These are phyloP conservation scores for Lindbergichthys nudifrons DNA, from an alignment of 2,797 vertebrate species.

Conservation along the genomic window DNA sequence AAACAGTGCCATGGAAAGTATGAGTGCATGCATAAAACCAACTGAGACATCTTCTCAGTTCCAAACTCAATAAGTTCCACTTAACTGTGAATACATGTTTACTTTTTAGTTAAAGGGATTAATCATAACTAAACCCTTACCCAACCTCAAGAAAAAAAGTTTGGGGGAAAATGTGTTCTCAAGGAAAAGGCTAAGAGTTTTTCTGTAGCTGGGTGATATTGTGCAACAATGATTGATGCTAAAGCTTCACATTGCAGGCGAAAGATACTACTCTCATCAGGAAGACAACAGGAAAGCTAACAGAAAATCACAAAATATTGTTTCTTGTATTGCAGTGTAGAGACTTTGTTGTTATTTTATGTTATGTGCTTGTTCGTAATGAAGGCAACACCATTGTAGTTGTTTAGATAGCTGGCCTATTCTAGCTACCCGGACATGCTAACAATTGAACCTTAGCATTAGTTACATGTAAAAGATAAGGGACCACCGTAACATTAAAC, in stretches of 20 bases:
- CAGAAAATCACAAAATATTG: neutral
- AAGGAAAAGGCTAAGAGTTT: neutral
- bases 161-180: conserved; percentile 17
- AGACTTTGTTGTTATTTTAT: neutral
- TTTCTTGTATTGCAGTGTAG: neutral
- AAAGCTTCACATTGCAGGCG: neutral
- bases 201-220: neutral
- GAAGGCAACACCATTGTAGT: too few species aligned
- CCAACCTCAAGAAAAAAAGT: conserved; percentile 18
- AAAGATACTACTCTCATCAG: neutral
- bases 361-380: too few species aligned
- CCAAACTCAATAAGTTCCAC: conserved; percentile 21
- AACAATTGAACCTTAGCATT: too few species aligned
- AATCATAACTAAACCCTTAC: conserved; percentile 29
- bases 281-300: neutral
- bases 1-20: conserved; percentile 52
- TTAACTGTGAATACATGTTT: conserved; percentile 48
- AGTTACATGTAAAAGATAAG: too few species aligned
- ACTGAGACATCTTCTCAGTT: neutral
- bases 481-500: too few species aligned
- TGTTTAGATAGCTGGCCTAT: too few species aligned
- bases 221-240: neutral
- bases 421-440: too few species aligned
- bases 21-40: conserved; percentile 18
- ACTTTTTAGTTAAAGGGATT: conserved; percentile 28